These are phyloP conservation scores for Coccyzus lansbergi DNA, from an alignment of 2,797 vertebrate genomes.

Conservation along the genomic window DNA sequence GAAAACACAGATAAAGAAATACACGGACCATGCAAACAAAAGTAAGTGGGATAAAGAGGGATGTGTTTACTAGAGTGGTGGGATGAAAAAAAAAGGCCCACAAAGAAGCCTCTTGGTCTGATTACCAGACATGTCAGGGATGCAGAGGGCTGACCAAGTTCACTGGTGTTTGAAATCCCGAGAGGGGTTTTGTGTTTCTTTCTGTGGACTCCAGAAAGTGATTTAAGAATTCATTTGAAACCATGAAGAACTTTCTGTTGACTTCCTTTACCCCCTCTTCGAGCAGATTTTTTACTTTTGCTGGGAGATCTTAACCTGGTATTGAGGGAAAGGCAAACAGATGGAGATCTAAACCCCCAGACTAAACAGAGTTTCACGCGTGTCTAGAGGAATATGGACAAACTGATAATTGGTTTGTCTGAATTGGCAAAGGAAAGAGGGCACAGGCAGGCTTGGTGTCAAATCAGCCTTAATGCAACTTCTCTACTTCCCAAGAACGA, in stretches of 20 bases:
- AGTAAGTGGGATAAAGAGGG: slow-evolving; percentile 48
- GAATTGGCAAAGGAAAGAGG: neutral
- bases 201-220: neutral
- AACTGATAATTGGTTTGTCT: neutral
- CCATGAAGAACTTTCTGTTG: slow-evolving; percentile 35
- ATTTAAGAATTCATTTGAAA: slow-evolving; percentile 56
- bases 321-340: neutral
- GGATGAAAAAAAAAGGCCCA: neutral
- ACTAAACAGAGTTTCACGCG: neutral
- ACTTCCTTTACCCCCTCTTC: neutral
- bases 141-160: slow-evolving; percentile 42
- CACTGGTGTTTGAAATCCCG: slow-evolving; percentile 26
- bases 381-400: neutral
- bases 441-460: neutral
- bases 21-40: slow-evolving; percentile 47
- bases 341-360: neutral
- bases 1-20: slow-evolving; percentile 66
- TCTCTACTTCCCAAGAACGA: neutral
- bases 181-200: slow-evolving; percentile 40
- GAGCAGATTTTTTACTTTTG: neutral
- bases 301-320: neutral
- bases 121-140: slow-evolving; percentile 8
- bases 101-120: slow-evolving; percentile 42
- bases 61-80: slow-evolving; percentile 9
- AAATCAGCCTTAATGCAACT: neutral